A percentile compares a stretch with the other conserved stretches of the same genome.
Conservation (phyloP, 2,113 vertebrate species). For the Mixornis gularis region DNA sequence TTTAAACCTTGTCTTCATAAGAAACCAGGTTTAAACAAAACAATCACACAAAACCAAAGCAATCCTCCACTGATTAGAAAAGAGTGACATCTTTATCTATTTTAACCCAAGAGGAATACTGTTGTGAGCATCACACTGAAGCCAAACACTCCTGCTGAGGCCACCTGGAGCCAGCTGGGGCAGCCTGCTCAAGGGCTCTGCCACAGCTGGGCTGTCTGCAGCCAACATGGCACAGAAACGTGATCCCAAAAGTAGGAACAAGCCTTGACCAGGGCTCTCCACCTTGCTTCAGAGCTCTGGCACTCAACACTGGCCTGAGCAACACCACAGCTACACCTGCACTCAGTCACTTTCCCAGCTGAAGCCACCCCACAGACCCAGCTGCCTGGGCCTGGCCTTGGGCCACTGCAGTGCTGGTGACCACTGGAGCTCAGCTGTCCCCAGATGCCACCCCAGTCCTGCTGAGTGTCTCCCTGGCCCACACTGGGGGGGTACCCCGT, state of each 20-base stretch:
- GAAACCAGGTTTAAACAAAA: not conserved
- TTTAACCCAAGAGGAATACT: not conserved
- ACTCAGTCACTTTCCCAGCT: fast-evolving
- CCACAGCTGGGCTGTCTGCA: not conserved
- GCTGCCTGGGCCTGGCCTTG: fast-evolving
- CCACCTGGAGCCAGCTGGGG: not conserved
- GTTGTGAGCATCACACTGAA: fast-evolving
- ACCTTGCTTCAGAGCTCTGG: fast-evolving
- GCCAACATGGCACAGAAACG: fast-evolving
- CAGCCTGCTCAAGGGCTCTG: not conserved
- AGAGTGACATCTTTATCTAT: not conserved
- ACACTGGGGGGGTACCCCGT: fast-evolving
- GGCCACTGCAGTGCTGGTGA: fast-evolving
- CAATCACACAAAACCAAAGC: not conserved
- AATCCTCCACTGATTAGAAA: not conserved
- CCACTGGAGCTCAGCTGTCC: not conserved
- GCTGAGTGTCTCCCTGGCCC: not conserved
- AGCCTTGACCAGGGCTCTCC: not conserved
- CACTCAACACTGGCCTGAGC: not conserved
- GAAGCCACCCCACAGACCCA: fast-evolving
- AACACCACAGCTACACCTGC: fast-evolving
- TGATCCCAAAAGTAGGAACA: not conserved
- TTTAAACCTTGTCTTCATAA: not conserved
- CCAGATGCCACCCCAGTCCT: not conserved
- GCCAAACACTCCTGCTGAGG: not conserved